These are phyloP conservation scores for Fringilla coelebs DNA, from an alignment of 2,797 vertebrate species.

Conservation along the genomic window DNA sequence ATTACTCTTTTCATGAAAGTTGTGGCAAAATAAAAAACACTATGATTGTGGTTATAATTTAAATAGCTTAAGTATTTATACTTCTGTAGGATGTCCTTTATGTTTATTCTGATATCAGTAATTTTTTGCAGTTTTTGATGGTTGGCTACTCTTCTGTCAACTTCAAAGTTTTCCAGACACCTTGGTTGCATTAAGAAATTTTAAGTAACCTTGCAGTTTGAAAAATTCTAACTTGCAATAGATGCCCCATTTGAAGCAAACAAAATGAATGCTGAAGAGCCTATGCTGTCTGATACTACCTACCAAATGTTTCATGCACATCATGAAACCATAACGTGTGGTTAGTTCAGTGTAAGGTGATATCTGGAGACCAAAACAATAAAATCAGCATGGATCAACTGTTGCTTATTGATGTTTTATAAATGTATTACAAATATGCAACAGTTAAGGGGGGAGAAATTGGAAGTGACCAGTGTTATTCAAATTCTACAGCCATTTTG, in stretches of 20 bases:
- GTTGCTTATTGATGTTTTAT: background rate
- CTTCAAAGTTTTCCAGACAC: background rate
- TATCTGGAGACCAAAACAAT: background rate
- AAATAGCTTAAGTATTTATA: background rate
- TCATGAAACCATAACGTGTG: background rate
- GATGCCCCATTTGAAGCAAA: background rate
- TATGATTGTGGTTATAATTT: background rate
- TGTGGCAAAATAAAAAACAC: background rate
- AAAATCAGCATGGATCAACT: background rate
- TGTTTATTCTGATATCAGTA: background rate
- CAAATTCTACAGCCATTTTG: background rate
- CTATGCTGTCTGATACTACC: background rate
- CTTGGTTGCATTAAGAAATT: background rate
- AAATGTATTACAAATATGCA: background rate
- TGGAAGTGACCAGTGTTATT: background rate
- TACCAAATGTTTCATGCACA: background rate
- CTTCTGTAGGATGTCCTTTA: background rate
- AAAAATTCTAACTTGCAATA: background rate
- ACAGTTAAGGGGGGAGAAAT: background rate
- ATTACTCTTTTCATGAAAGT: background rate
- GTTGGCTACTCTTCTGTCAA: background rate
- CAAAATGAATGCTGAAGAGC: background rate
- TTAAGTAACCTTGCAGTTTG: background rate
- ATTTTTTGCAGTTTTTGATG: background rate
- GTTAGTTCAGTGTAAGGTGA: background rate